Conservation (phyloP, 2,888 invertebrate species). For the Crossocerus cetratus region DNA sequence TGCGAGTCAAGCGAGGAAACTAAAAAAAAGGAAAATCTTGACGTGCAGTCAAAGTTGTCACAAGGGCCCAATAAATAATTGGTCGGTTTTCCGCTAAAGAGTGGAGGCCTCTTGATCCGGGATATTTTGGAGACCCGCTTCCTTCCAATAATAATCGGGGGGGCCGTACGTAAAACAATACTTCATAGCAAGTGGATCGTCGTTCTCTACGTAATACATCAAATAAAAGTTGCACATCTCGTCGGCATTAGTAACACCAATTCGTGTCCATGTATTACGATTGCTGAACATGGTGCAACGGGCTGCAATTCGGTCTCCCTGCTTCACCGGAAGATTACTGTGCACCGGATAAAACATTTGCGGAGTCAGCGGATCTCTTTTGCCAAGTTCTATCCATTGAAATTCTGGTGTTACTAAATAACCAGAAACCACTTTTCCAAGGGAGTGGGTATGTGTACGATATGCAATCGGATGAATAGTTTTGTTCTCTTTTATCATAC, state of each 20-base stretch:
- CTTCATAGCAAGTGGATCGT: constrained; percentile 85
- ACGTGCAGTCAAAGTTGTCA: too few relatives aligned
- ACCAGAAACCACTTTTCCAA: constrained; percentile 91
- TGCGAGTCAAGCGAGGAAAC: too few relatives aligned
- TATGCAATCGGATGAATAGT: constrained; percentile 96
- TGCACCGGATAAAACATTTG: constrained; percentile 96
- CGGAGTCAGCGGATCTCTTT: constrained; percentile 90
- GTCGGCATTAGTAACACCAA: constrained; percentile 90
- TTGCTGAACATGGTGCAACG: constrained; percentile 94
- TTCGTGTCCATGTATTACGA: constrained; percentile 81
- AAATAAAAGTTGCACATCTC: constrained; percentile 98
- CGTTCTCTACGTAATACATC: constrained; percentile 93
- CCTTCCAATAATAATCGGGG: constrained; percentile 89
- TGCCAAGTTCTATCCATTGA: constrained; percentile 92
- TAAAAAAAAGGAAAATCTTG: too few relatives aligned
- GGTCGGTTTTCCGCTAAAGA: constrained; percentile 70
- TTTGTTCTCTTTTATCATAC: constrained; percentile 88
- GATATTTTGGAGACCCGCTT: constrained; percentile 84
- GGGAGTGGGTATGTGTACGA: constrained; percentile 94
- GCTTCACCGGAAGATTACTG: constrained; percentile 81
- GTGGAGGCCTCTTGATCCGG: constrained; percentile 85
- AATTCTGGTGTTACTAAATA: constrained; percentile 80
- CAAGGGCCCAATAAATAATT: too few relatives aligned
- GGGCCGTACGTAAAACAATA: constrained; percentile 92
- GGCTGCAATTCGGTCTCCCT: constrained; percentile 89